Evolutionary conservation across 1,140 invertebrate species (phyloP).

Genomic region (Zophobas atratus): DNA sequence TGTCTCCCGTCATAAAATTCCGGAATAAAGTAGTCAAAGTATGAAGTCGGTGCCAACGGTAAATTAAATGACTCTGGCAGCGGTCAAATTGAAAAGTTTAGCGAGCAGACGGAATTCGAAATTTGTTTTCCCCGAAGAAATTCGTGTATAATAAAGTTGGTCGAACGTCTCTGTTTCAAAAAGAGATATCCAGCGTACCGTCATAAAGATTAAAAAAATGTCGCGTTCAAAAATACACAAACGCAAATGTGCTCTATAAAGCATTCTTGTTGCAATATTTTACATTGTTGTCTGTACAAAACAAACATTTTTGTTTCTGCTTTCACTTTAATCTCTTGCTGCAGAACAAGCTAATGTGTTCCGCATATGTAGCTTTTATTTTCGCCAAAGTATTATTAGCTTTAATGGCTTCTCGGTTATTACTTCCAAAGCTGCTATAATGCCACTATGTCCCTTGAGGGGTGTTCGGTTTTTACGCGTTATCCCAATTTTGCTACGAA

Average conservation of each 20-base stretch:
- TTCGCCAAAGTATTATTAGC: slow-evolving; percentile 33
- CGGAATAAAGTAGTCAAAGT: slow-evolving; percentile 41
- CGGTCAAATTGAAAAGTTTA: slow-evolving; percentile 47
- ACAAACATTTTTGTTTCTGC: slow-evolving; percentile 42
- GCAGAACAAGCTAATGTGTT: slow-evolving; percentile 26
- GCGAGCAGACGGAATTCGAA: slow-evolving; percentile 36
- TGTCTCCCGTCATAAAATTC: slow-evolving; percentile 41
- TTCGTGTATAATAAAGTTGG: slow-evolving; percentile 19
- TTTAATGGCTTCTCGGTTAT: slow-evolving; percentile 26
- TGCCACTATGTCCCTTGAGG: neutral
- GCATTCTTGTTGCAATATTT: slow-evolving; percentile 41
- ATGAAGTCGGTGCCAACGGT: slow-evolving; percentile 35
- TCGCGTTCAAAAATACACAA: slow-evolving; percentile 15
- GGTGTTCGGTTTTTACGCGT: neutral
- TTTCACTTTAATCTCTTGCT: slow-evolving; percentile 29
- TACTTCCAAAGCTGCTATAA: neutral
- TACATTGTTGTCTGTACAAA: slow-evolving; percentile 44
- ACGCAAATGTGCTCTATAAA: slow-evolving; percentile 1
- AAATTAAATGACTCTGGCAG: slow-evolving; percentile 42
- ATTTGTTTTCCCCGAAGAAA: slow-evolving; percentile 30
- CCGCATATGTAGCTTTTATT: slow-evolving; percentile 39
- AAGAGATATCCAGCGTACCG: slow-evolving; percentile 16
- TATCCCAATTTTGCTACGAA: slow-evolving; percentile 10
- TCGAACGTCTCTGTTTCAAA: slow-evolving; percentile 15
- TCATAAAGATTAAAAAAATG: slow-evolving; percentile 33